These are phyloP conservation scores for Numenius arquata DNA, from an alignment of 2,113 vertebrate genomes.

Conservation along the genomic window DNA sequence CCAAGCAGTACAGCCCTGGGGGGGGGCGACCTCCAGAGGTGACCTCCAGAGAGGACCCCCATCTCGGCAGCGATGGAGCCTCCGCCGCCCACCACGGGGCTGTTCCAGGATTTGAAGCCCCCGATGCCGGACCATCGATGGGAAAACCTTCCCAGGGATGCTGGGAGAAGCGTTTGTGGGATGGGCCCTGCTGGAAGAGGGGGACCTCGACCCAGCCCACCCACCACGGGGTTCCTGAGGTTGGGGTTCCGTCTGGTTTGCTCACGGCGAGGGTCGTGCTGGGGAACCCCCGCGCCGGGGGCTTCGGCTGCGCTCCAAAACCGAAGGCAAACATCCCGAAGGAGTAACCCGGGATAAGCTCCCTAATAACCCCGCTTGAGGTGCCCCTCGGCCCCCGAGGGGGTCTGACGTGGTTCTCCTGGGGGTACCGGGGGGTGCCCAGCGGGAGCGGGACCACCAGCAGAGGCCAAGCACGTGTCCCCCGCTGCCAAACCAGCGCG, in stretches of 20 bases:
- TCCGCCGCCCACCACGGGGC: accelerated
- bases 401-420: neutral
- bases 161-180: neutral
- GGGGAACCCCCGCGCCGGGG: too few relatives aligned
- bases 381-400: neutral
- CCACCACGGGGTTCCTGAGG: accelerated
- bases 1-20: too few relatives aligned
- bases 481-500: accelerated
- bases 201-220: neutral
- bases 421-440: neutral
- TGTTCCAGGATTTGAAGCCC: neutral
- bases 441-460: neutral
- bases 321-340: neutral
- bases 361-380: neutral
- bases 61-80: accelerated
- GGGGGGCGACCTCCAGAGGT: neutral
- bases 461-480: neutral
- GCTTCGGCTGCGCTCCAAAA: neutral
- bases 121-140: neutral
- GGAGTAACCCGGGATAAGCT: neutral
- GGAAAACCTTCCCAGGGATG: neutral
- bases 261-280: too few relatives aligned
- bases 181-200: neutral
- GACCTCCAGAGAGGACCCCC: too few relatives aligned
- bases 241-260: accelerated